Evolutionary conservation across 2,888 invertebrate genomes (phyloP).

Genomic region (Trilocha varians): DNA sequence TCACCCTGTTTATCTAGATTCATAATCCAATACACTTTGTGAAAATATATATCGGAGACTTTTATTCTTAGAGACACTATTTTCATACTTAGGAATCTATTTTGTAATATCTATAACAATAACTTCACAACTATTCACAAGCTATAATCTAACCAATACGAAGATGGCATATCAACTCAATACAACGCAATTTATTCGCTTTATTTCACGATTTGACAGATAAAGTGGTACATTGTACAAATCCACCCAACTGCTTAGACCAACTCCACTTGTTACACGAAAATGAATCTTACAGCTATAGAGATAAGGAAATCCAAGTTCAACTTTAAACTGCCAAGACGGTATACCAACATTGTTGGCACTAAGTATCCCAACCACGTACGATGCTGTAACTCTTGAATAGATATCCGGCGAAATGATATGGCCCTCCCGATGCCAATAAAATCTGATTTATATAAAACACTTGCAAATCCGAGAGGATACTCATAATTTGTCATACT

Average conservation of each 20-base stretch:
- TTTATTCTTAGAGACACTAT: too few relatives aligned
- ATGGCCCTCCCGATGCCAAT: slow-evolving; percentile 61
- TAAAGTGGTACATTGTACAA: slow-evolving; percentile 46
- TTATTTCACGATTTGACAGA: slow-evolving; percentile 54
- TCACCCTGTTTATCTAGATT: too few relatives aligned
- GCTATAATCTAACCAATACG: neutral
- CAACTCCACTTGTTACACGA: slow-evolving; percentile 6
- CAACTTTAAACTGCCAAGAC: slow-evolving; percentile 10
- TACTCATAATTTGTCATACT: slow-evolving; percentile 2
- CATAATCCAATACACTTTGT: too few relatives aligned
- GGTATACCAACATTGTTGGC: slow-evolving; percentile 12
- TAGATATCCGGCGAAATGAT: slow-evolving; percentile 65
- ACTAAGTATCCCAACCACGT: slow-evolving; percentile 45
- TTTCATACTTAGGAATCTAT: too few relatives aligned
- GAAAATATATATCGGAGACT: too few relatives aligned
- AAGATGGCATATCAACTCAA: neutral
- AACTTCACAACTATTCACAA: slow-evolving; percentile 4
- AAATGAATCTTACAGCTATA: slow-evolving; percentile 11
- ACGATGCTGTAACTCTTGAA: slow-evolving; percentile 56
- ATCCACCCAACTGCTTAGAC: slow-evolving; percentile 13
- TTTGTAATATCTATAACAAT: too few relatives aligned
- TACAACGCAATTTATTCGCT: slow-evolving; percentile 36
- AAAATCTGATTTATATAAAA: slow-evolving; percentile 60
- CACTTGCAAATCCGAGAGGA: slow-evolving; percentile 33
- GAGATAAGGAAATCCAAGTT: slow-evolving; percentile 4